Conservation (phyloP, 2,888 invertebrate genomes). For the Morinoia aosen region DNA sequence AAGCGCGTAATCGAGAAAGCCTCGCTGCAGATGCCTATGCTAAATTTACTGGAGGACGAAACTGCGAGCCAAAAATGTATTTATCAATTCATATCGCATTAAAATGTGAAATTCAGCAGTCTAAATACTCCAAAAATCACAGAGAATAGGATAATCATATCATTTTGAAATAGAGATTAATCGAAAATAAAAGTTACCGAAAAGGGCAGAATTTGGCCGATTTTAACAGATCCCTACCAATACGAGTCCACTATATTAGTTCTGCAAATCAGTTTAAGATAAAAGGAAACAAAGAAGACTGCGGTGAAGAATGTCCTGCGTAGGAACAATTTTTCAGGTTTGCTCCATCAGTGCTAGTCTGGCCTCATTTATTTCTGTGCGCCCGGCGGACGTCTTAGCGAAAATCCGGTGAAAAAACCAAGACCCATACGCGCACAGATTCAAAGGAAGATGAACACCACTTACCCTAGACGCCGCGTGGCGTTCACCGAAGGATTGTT, state of each 20-base stretch:
- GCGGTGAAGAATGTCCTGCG: constrained; percentile 35
- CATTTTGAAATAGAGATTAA: neutral
- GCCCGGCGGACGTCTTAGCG: too few species aligned
- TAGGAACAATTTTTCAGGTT: constrained; percentile 34
- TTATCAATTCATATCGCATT: neutral
- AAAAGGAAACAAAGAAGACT: neutral
- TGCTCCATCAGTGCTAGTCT: constrained; percentile 46
- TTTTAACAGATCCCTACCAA: neutral
- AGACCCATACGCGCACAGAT: too few species aligned
- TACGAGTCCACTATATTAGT: neutral
- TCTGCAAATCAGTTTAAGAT: neutral
- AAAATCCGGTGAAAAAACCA: too few species aligned
- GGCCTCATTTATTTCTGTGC: constrained; percentile 40
- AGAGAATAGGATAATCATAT: neutral
- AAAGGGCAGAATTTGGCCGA: neutral
- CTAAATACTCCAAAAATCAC: neutral
- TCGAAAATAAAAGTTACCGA: neutral
- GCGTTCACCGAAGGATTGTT: too few species aligned
- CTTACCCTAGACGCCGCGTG: too few species aligned
- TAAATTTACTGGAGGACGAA: constrained; percentile 6
- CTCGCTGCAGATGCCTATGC: constrained; percentile 41
- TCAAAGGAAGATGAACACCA: too few species aligned
- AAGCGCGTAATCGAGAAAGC: constrained; percentile 51
- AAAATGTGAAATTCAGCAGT: neutral
- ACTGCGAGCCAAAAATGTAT: neutral